phyloP scores from a whole-genome alignment of 1,140 invertebrate species.

The Platyura marginata region DNA sequence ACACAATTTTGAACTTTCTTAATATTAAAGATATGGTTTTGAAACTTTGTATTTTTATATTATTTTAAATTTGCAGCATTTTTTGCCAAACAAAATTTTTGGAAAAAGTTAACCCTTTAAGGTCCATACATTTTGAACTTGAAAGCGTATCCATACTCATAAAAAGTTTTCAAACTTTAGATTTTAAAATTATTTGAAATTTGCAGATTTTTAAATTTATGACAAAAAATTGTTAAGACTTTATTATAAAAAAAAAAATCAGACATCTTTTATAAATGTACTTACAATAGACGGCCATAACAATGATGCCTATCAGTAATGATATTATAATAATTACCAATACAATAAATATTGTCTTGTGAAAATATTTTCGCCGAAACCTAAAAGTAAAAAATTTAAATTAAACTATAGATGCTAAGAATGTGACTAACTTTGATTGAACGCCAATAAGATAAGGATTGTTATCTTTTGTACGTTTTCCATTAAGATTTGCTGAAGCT shows the following conservation, averaged over 20 bases:
- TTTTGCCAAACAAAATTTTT: too few relatives aligned
- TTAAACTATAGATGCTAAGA: not conserved
- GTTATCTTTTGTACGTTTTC: not conserved
- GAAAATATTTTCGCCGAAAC: constrained; percentile 32
- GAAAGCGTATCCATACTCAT: too few relatives aligned
- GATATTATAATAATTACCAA: constrained; percentile 26
- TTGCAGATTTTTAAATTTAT: too few relatives aligned
- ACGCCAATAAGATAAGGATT: constrained; percentile 15
- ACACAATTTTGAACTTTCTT: too few relatives aligned
- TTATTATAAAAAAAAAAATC: not conserved
- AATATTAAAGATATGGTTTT: too few relatives aligned
- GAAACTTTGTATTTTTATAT: too few relatives aligned
- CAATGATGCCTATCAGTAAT: constrained; percentile 24
- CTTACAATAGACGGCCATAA: constrained; percentile 16
- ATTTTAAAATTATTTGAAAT: too few relatives aligned
- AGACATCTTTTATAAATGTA: not conserved
- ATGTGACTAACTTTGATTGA: constrained; percentile 15
- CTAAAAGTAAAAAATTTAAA: constrained; percentile 18
- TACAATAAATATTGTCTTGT: constrained; percentile 24
- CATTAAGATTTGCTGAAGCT: not conserved
- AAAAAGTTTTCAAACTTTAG: too few relatives aligned
- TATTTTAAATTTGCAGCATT: too few relatives aligned
- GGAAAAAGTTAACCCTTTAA: too few relatives aligned
- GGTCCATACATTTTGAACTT: too few relatives aligned
- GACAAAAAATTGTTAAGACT: too few relatives aligned